These are phyloP conservation scores for Rhinichthys klamathensis DNA, from an alignment of 2,113 vertebrate species.

Conservation along the genomic window DNA sequence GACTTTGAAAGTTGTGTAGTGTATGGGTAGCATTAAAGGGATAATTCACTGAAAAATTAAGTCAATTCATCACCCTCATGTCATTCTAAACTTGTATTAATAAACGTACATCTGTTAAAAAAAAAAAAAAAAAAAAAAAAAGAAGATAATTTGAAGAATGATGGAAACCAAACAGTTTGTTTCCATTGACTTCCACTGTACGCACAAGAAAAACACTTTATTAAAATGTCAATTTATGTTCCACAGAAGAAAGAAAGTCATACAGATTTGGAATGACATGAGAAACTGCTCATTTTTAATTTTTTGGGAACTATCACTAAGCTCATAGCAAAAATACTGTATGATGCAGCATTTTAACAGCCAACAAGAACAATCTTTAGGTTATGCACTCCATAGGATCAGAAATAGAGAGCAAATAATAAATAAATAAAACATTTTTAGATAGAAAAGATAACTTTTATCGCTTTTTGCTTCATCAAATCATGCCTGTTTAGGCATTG, in stretches of 20 bases:
- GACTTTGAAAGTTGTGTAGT: neutral
- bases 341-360: neutral
- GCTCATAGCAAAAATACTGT: neutral
- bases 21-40: neutral
- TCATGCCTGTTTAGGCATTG: too few relatives aligned
- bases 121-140: too few relatives aligned
- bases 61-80: neutral
- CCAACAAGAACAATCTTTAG: neutral
- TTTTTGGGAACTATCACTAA: neutral
- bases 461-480: neutral
- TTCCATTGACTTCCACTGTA: neutral
- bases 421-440: too few relatives aligned
- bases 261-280: neutral
- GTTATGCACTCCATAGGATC: neutral
- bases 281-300: neutral
- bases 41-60: neutral
- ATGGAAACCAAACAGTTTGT: neutral
- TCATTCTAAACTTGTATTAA: neutral
- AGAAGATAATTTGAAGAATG: neutral
- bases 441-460: neutral
- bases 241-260: neutral
- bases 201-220: neutral
- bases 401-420: neutral
- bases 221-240: neutral
- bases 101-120: neutral